Evolutionary conservation across 1,140 invertebrate genomes (phyloP).

Genomic region (Lepidurus arcticus): DNA sequence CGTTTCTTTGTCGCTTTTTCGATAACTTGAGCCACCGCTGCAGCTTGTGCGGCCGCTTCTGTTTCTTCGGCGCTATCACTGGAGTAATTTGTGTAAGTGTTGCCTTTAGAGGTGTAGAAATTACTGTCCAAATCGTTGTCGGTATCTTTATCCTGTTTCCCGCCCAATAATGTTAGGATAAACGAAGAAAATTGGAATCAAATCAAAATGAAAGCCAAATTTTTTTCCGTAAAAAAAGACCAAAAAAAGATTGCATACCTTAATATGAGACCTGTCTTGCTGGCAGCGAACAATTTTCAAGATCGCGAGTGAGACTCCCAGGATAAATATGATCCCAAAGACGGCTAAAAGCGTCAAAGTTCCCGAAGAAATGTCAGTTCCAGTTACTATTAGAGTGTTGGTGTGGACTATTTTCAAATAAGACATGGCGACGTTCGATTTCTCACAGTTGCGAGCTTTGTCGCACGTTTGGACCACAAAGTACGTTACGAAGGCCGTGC

Average conservation of each 20-base stretch:
- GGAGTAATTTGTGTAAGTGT: background rate
- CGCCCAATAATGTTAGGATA: too few species aligned
- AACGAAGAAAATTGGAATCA: too few species aligned
- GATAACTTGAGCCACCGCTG: background rate
- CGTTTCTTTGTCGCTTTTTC: background rate
- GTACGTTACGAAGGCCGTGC: background rate
- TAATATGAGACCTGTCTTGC: background rate
- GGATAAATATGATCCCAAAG: background rate
- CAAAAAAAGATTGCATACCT: background rate
- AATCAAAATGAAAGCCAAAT: too few species aligned
- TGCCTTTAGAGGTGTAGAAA: background rate
- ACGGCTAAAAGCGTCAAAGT: background rate
- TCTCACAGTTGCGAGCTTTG: background rate
- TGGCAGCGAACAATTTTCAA: background rate
- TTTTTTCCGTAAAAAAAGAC: background rate
- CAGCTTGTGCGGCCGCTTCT: background rate
- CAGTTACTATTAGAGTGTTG: background rate
- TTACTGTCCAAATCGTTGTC: background rate
- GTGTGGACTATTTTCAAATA: background rate
- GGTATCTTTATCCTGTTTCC: background rate
- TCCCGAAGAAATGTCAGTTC: background rate
- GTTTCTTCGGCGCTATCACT: background rate
- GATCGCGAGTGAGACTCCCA: background rate
- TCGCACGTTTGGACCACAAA: constrained; percentile 9
- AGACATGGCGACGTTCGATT: background rate